phyloP scores from a whole-genome alignment of 2,888 invertebrate species.

The Polyommatus iphigenia region DNA sequence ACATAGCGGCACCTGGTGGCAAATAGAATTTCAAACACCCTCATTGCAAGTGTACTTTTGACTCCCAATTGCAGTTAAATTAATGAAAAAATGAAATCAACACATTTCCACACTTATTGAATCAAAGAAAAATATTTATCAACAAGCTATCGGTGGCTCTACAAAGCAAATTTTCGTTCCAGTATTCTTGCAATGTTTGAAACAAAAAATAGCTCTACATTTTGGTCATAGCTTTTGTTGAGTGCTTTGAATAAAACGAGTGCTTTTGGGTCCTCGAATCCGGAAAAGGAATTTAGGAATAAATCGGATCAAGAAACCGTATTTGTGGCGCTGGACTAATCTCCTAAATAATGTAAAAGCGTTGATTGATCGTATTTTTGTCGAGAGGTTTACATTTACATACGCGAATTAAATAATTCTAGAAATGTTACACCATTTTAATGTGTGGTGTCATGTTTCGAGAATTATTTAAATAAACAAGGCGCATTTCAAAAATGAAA shows the following conservation, averaged over 20 bases:
- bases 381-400: constrained; percentile 1
- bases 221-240: constrained; percentile 5
- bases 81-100: too few relatives aligned
- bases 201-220: background rate
- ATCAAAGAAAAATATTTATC: background rate
- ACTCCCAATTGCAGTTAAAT: too few relatives aligned
- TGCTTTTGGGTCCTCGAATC: constrained; percentile 4
- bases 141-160: background rate
- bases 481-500: background rate
- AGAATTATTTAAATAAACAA: too few relatives aligned
- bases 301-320: constrained; percentile 17
- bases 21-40: too few relatives aligned
- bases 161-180: background rate
- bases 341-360: constrained; percentile 13
- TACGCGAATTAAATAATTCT: background rate
- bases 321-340: background rate
- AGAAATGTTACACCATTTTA: background rate
- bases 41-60: too few relatives aligned
- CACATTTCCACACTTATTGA: too few relatives aligned
- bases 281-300: constrained; percentile 8
- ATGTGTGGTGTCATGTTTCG: background rate
- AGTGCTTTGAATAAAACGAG: constrained; percentile 8
- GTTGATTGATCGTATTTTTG: constrained; percentile 22
- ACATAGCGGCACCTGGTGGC: too few relatives aligned
- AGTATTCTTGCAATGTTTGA: constrained; percentile 1